Conservation (phyloP, 2,888 invertebrate species). For the Itoplectis maculator region DNA sequence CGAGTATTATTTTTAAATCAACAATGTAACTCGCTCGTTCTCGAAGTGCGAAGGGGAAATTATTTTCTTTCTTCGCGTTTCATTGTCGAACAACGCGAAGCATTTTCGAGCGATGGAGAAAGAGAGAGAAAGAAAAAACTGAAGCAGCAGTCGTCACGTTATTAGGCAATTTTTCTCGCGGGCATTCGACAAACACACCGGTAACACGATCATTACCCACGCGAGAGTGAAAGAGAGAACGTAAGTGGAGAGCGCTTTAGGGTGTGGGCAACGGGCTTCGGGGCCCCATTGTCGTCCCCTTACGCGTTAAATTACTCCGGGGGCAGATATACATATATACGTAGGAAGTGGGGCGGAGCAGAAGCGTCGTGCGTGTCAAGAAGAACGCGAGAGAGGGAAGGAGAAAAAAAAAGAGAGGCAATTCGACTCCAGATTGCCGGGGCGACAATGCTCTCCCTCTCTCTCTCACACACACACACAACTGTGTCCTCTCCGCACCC, state of each 20-base stretch:
- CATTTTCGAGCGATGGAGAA: no score
- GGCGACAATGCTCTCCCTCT: constrained; percentile 81
- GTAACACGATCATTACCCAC: constrained; percentile 81
- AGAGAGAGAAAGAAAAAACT: constrained; percentile 18
- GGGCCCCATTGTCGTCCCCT: constrained; percentile 78
- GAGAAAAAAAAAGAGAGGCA: constrained; percentile 71
- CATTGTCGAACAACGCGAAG: constrained; percentile 34
- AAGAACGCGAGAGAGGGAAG: constrained; percentile 24
- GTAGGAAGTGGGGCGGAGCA: constrained; percentile 71
- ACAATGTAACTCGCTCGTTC: not conserved
- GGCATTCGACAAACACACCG: constrained; percentile 72
- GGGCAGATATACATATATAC: constrained; percentile 70
- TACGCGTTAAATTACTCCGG: constrained; percentile 82
- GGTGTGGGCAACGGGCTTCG: constrained; percentile 74
- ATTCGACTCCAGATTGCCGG: constrained; percentile 81
- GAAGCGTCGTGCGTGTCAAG: constrained; percentile 56
- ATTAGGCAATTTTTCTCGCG: constrained; percentile 70
- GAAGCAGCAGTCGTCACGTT: constrained; percentile 68
- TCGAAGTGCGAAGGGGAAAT: not conserved
- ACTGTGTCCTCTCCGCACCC: constrained; percentile 62
- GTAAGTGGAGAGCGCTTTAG: constrained; percentile 62
- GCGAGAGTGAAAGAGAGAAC: constrained; percentile 54
- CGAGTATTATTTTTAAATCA: not conserved
- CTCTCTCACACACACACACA: no score
- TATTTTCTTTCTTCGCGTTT: not conserved